Conservation (phyloP, 2,113 vertebrate species). For the Saccopteryx bilineata region DNA sequence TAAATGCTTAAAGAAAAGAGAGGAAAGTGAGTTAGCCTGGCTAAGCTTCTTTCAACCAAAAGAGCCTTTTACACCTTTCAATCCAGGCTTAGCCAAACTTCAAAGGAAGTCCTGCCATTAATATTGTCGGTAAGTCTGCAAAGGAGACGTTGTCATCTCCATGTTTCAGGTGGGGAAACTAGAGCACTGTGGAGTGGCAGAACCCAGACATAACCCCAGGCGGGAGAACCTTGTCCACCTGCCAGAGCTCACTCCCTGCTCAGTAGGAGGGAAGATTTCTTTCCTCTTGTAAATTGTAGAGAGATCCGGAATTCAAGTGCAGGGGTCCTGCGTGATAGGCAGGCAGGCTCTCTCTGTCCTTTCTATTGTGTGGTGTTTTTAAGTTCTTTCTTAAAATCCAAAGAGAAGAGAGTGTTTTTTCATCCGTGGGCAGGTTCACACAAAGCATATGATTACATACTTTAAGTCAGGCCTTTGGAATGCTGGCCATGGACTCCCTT, state of each 20-base stretch:
- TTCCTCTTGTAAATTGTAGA: not conserved
- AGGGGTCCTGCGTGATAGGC: not conserved
- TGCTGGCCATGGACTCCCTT: not conserved
- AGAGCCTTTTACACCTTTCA: not conserved
- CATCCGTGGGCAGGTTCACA: not conserved
- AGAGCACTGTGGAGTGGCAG: not conserved
- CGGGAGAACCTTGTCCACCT: not conserved
- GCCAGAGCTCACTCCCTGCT: not conserved
- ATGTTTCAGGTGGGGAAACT: not conserved
- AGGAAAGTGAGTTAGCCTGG: not conserved
- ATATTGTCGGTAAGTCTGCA: not conserved
- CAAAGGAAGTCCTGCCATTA: slow-evolving; percentile 7
- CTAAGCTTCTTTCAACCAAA: not conserved
- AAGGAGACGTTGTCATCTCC: not conserved
- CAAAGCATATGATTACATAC: slow-evolving; percentile 37
- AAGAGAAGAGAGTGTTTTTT: not conserved
- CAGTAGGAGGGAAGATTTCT: not conserved
- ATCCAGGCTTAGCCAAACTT: not conserved
- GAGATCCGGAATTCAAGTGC: not conserved
- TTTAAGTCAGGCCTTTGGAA: slow-evolving; percentile 22
- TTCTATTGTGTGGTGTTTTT: not conserved
- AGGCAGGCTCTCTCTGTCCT: not conserved
- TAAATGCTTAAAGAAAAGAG: not conserved
- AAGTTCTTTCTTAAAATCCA: not conserved
- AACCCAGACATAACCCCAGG: too few species aligned